Conservation (phyloP, 2,797 vertebrate species). For the Chromis chromis region DNA sequence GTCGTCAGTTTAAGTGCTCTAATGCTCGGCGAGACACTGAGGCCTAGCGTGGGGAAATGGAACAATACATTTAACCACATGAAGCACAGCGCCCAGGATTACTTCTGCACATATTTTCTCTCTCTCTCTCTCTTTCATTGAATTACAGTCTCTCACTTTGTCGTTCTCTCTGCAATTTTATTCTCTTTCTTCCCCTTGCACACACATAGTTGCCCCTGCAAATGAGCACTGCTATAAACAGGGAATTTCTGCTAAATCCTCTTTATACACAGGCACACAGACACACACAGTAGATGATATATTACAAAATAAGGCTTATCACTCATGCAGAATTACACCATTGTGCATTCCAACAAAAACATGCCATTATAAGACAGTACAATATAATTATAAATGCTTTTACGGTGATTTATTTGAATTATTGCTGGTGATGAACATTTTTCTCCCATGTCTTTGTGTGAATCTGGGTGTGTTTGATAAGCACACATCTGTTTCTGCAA, state of each 20-base stretch:
- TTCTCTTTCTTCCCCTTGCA: conserved; percentile 36
- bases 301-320: conserved; percentile 59
- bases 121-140: conserved; percentile 52
- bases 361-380: conserved; percentile 41
- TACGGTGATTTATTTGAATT: conserved; percentile 44
- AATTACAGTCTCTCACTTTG: conserved; percentile 62
- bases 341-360: conserved; percentile 59
- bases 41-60: conserved; percentile 79
- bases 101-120: conserved; percentile 76
- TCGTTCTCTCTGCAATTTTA: conserved; percentile 56
- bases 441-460: conserved; percentile 33
- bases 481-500: conserved; percentile 70
- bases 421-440: conserved; percentile 35
- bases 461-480: conserved; percentile 50
- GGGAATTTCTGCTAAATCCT: conserved; percentile 68
- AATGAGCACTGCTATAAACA: conserved; percentile 68
- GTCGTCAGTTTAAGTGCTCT: conserved; percentile 80
- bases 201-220: conserved; percentile 49
- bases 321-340: conserved; percentile 57
- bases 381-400: conserved; percentile 56
- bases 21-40: conserved; percentile 84
- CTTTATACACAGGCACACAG: conserved; percentile 51
- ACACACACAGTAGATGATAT: conserved; percentile 45
- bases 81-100: conserved; percentile 77
- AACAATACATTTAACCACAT: conserved; percentile 86